phyloP scores from a whole-genome alignment of 2,888 invertebrate species.

The Drosophila kokeensis region DNA sequence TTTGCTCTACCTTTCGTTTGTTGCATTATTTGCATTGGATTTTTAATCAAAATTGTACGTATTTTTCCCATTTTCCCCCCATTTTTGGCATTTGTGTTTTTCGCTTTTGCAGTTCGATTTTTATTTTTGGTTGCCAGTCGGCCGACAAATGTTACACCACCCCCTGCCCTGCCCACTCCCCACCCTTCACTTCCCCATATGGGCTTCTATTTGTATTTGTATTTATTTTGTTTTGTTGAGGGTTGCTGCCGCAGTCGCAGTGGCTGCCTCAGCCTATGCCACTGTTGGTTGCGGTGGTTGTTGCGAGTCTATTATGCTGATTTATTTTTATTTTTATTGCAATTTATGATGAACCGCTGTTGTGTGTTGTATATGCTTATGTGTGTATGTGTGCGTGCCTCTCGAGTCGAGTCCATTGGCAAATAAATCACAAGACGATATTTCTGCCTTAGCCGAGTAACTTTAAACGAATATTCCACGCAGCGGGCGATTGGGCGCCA shows the following conservation, averaged over 20 bases:
- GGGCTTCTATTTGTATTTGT: constrained; percentile 13
- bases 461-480: constrained; percentile 32
- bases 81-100: constrained; percentile 34
- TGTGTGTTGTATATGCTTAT: background rate
- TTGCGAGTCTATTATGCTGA: constrained; percentile 77
- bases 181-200: constrained; percentile 13
- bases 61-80: constrained; percentile 17
- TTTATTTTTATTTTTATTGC: constrained; percentile 78
- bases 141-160: constrained; percentile 15
- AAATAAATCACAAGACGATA: constrained; percentile 69
- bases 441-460: constrained; percentile 34
- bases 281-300: constrained; percentile 57
- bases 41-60: constrained; percentile 72
- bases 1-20: constrained; percentile 18
- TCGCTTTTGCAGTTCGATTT: constrained; percentile 31
- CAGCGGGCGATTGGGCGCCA: constrained; percentile 65
- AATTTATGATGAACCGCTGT: constrained; percentile 62
- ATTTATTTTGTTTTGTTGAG: constrained; percentile 38
- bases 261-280: constrained; percentile 2
- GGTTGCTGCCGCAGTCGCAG: constrained; percentile 47
- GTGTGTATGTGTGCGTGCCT: constrained; percentile 4
- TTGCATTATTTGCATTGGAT: constrained; percentile 71
- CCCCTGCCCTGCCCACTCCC: background rate
- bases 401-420: constrained; percentile 47
- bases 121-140: constrained; percentile 24